Base-by-base conservation (phyloP, 2,797 vertebrate genomes). In the Peromyscus melanophrys region DNA sequence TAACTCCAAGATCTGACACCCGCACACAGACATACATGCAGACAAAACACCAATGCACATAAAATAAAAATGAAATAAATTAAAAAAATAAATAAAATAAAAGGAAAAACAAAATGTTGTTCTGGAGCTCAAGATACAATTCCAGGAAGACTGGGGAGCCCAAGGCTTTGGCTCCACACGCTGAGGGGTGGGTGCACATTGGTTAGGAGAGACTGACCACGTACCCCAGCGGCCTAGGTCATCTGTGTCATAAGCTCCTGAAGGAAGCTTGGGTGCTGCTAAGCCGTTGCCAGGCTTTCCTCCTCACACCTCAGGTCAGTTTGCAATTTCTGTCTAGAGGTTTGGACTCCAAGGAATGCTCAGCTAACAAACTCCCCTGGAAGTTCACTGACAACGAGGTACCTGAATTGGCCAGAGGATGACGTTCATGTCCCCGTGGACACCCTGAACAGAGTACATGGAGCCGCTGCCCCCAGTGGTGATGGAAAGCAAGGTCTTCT, bases 401-500 rank as follows among this genome's bases (percentile, higher is more conserved):
- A 99, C 99, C 99, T 99, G 99, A 49, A 99, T 93, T n/a, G 99
- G 99, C 99, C 99, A 99, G 83, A 99, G 98, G 12, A 99, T 95
- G 12, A 99, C 92, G 69, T 99, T 99, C 90, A 99, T 98, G 98
- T 99, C 99, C 73, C 99, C 99, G 17, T 99, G 99, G 94, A 99
- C 92, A 31, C 99, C 99, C 92, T 97, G 96, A 14, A 98, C 97
- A 55, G 97, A 98, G 95, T 99, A 99, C 99, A 99, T 99, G 29
- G 99, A 98, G 94, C 98, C 97, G 0, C 97, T 92, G 78, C 98
- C 98, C 0, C 99, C 99, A 1, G 99, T 99, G 90, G 99, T 99
- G 96, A 99, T 99, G 27, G 99, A 99, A 25, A 99, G 97, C 92
- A 99, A 80, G 0, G 98, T 97, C 89, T 99, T 99, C 98, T 99